phyloP scores from a whole-genome alignment of 1,140 invertebrate species.

The Conus ventricosus region DNA sequence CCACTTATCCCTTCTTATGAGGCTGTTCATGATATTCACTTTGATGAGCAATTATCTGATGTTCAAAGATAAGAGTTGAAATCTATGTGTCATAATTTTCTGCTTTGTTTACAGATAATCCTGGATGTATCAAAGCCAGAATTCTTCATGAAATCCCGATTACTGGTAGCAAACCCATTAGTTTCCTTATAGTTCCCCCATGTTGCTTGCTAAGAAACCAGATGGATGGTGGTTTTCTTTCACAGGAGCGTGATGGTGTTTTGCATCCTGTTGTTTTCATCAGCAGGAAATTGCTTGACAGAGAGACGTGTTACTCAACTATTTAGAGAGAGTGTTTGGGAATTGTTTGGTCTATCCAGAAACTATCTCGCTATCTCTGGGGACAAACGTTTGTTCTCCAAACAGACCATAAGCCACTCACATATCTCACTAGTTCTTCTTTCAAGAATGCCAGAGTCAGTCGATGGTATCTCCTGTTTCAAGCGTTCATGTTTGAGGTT shows the following conservation, averaged over 20 bases:
- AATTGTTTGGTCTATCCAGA: neutral
- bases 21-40: too few relatives aligned
- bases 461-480: neutral
- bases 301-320: neutral
- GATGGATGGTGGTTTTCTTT: neutral
- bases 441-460: neutral
- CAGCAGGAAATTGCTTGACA: neutral
- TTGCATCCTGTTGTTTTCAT: neutral
- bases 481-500: neutral
- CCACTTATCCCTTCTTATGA: too few relatives aligned
- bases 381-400: neutral
- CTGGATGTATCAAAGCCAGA: too few relatives aligned
- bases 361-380: neutral
- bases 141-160: too few relatives aligned
- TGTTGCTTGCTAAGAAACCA: too few relatives aligned
- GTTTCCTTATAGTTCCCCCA: too few relatives aligned
- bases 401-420: neutral
- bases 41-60: too few relatives aligned
- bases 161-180: too few relatives aligned
- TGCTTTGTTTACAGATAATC: too few relatives aligned
- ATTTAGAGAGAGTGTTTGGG: neutral
- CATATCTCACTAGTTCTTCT: neutral
- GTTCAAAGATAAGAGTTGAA: too few relatives aligned
- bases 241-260: neutral
- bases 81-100: too few relatives aligned